Base-by-base conservation (phyloP, 2,113 vertebrate species). In the Riparia riparia region DNA sequence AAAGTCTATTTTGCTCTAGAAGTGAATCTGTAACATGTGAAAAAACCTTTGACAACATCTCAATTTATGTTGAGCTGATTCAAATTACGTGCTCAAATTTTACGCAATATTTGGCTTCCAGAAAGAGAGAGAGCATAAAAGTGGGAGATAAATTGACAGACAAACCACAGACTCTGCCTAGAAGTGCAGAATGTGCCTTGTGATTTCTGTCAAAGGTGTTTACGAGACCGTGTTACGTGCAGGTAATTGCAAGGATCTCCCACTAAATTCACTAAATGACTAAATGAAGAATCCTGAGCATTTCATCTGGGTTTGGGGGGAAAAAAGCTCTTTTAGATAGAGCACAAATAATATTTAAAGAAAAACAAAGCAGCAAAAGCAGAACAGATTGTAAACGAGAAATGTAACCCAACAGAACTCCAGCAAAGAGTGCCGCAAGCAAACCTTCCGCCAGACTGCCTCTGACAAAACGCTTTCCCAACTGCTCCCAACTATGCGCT, bases 391-490 rank as follows among this genome's bases (percentile, higher is more conserved):
- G 76, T 17, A 49, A 49, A 32, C 14, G 71, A 78, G 47, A 70
- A 61, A 49, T 37, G 44, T 53, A 60, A 53, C 69, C 56, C 90
- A 90, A 76, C 51, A 89, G 84, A 95, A 15, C 56, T 68, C 17
- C 31, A 64, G 41, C 14, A 22, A 77, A 51, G 54, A 78, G 44
- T 24, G 39, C 49, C 86, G 14, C 9, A 73, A 41, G 80, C 85
- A 86, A 86, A 50, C 22, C 82, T 81, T 56, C 68, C 90, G 76
- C 56, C 93, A 86, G 64, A 2, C 14, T 49, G 56, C n/a, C 79
- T 94, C 93, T 86, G 60, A 92, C 79, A 89, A 88, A 97, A 90
- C 9, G 2, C 82, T 94, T 70, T 77, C 88, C 90, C 82, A 94
- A 95, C 64, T 60, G 76, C n/a, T 90, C 90, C 45, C 68, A 95